These are phyloP conservation scores for Anarsia innoxiella DNA, from an alignment of 2,888 invertebrate genomes.

Conservation along the genomic window DNA sequence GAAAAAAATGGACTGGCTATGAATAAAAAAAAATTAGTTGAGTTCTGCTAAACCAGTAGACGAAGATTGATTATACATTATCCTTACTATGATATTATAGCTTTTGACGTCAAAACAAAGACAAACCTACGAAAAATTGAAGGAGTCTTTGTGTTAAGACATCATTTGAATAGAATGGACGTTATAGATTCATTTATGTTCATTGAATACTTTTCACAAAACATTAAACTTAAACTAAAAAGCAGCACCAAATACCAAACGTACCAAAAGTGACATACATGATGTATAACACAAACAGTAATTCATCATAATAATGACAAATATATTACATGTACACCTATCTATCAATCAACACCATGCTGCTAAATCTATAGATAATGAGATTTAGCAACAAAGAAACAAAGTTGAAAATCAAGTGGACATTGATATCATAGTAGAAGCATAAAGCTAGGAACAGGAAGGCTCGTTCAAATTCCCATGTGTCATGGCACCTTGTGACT, in stretches of 20 bases:
- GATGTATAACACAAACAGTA: constrained; percentile 24
- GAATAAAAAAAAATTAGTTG: too few relatives aligned
- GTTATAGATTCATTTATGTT: too few relatives aligned
- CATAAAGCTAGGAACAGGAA: constrained; percentile 24
- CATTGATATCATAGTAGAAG: background rate
- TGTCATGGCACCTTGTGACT: constrained; percentile 38
- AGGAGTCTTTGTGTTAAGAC: too few relatives aligned
- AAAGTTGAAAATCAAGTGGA: constrained; percentile 13
- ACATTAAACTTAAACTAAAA: too few relatives aligned
- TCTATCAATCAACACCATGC: constrained; percentile 12
- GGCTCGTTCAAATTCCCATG: constrained; percentile 25
- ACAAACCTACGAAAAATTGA: too few relatives aligned
- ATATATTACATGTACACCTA: constrained; percentile 23
- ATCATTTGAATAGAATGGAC: too few relatives aligned
- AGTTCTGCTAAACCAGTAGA: too few relatives aligned
- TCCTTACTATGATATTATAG: too few relatives aligned
- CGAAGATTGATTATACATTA: too few relatives aligned
- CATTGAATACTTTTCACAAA: too few relatives aligned
- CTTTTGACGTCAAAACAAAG: too few relatives aligned
- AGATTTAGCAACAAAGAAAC: constrained; percentile 5
- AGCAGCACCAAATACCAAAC: constrained; percentile 25
- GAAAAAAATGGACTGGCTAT: too few relatives aligned
- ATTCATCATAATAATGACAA: constrained; percentile 34
- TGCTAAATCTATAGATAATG: background rate
- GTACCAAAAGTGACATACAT: constrained; percentile 25